These are phyloP conservation scores for Synergus laeviventris DNA, from an alignment of 2,888 invertebrate species.

Conservation along the genomic window DNA sequence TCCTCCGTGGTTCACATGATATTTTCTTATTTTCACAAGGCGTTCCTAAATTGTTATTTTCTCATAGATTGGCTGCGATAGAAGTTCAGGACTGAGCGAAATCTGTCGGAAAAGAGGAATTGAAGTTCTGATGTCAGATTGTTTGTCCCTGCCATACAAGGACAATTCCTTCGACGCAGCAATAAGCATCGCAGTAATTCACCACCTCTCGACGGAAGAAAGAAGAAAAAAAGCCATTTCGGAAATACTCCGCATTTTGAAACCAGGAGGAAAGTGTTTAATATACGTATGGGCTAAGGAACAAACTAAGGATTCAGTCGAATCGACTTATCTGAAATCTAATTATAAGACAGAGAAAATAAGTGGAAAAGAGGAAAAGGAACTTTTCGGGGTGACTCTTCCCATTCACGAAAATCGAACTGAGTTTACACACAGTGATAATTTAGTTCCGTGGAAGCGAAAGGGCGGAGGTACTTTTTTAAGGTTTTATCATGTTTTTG, in stretches of 20 bases:
- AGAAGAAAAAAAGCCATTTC: conserved; percentile 85
- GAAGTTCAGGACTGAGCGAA: conserved; percentile 82
- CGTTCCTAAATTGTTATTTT: conserved; percentile 35
- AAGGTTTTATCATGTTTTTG: conserved; percentile 96
- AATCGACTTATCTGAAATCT: conserved; percentile 84
- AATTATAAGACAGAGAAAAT: conserved; percentile 75
- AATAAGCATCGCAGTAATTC: conserved; percentile 97
- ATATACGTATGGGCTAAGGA: conserved; percentile 98
- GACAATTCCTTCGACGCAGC: conserved; percentile 85
- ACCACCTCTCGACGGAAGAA: conserved; percentile 91
- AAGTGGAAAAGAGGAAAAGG: conserved; percentile 38
- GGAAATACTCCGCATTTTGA: conserved; percentile 87
- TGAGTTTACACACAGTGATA: conserved; percentile 91
- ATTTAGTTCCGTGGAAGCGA: conserved; percentile 97
- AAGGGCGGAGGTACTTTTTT: conserved; percentile 80
- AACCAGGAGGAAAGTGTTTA: conserved; percentile 85
- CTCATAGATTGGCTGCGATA: conserved; percentile 88
- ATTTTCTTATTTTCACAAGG: too few relatives aligned
- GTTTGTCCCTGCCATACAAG: conserved; percentile 84
- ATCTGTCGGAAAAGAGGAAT: conserved; percentile 81
- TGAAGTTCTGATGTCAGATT: conserved; percentile 87
- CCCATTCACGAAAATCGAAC: conserved; percentile 95
- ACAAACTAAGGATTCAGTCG: conserved; percentile 82
- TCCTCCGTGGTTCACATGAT: too few relatives aligned
- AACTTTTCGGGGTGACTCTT: conserved; percentile 72